Evolutionary conservation across 2,113 vertebrate species (phyloP), one percentile per base, ranked within the genome.

Genomic region (Aspiorhynchus laticeps): DNA sequence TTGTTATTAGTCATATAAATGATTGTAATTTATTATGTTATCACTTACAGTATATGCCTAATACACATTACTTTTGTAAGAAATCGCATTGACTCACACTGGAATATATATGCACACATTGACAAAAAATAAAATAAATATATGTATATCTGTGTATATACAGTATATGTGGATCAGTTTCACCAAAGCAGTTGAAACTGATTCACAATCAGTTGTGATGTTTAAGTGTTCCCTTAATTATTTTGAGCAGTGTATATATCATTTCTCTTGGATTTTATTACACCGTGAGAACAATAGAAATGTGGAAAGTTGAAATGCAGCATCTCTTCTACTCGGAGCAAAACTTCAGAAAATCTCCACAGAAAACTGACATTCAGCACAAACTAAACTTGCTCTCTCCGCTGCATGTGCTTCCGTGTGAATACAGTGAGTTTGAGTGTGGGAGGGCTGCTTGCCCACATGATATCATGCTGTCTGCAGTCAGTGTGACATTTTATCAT

Each of bases 401-500:
- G 7, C 33, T 38, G 33, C 69, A 41, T n/a, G 5, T 41, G 69
- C 31, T 73, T 41, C 33, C 3, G 1, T 36, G 24, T 71, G 31
- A 69, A 69, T 21, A 41, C 33, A 73, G 21, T 73, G 36, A 24
- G 69, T 73, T 41, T n/a, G 69, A 75, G 43, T 51, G 61, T 63
- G 28, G 17, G 38, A 79, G 26, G 28, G 10, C 28, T 28, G 74
- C 41, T n/a, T 74, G 4, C 56, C 53, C 12, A 46, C 63, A 38
- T 69, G 28, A 53, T 71, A 61, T n/a, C 46, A 51, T 31, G n/a
- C 63, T 26, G 21, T 69, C 38, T 78, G 56, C 7, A 46, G 74
- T 46, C n/a, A 78, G 69, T 73, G 69, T 73, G 69, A 12, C 36
- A 73, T 78, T 61, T 85, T 6, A 41, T 24, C 61, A 48, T 28